Evolutionary conservation across 2,888 invertebrate species (phyloP), one percentile per base, ranked within the genome.

Genomic region (Xiphydria camelus): DNA sequence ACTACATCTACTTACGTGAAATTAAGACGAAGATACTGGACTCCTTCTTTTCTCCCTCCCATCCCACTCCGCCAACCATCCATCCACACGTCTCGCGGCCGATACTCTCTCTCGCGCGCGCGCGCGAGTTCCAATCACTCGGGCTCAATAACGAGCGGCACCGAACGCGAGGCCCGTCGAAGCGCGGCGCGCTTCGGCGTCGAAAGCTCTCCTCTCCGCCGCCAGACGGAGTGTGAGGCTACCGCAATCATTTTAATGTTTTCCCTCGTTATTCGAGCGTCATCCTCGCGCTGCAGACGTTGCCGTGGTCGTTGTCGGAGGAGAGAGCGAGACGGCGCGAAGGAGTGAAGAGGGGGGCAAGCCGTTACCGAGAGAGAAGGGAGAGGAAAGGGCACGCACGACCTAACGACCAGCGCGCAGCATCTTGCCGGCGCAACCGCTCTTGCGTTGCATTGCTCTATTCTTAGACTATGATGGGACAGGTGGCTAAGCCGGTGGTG

Each of bases 351-450:
- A n/a, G n/a, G n/a, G n/a, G n/a, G n/a, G n/a, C n/a, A n/a, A n/a
- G n/a, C n/a, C n/a, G n/a, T n/a, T n/a, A n/a, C n/a, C n/a, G n/a
- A n/a, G n/a, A n/a, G n/a, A n/a, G n/a, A n/a, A 38, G 50, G 47
- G 35, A 41, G 44, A 48, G 38, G 47, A 31, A 38, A 33, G 48
- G 36, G 26, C 45, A 47, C 47, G 48, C 50, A 53, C 57, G 53
- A 54, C 54, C 57, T 53, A 53, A 60, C 57, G 55, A 56, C 52
- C 55, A 29, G 12, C 41, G 35, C 40, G 41, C 33, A 31, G 37
- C 57, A 52, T 52, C 54, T 51, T 53, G 52, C 55, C 56, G 54
- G 46, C 50, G 26, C 46, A 41, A 31, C 18, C 37, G 43, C 44
- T 36, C 40, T 43, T 45, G 14, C 54, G 55, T 34, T 34, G 34